phyloP scores from a whole-genome alignment of 1,140 invertebrate genomes.

The Drosophila pectinifera region DNA sequence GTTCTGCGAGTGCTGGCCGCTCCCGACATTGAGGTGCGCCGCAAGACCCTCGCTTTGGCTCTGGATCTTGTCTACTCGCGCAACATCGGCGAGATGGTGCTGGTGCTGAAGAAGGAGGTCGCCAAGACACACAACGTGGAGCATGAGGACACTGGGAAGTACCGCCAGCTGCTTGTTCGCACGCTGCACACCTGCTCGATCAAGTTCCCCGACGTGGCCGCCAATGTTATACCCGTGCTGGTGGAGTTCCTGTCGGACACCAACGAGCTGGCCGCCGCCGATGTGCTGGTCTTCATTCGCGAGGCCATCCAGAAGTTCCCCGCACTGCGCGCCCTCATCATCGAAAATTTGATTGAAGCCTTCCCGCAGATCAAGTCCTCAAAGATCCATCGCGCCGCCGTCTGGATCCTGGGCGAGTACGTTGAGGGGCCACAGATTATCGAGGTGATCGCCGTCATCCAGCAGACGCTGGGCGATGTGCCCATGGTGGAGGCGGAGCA shows the following conservation, averaged over 20 bases:
- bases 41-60: slow-evolving; percentile 94
- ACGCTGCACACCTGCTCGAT: slow-evolving; percentile 98
- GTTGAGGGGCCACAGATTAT: slow-evolving; percentile 92
- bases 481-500: slow-evolving; percentile 96
- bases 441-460: slow-evolving; percentile 91
- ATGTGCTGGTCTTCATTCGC: slow-evolving; percentile 97
- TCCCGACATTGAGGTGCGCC: slow-evolving; percentile 96
- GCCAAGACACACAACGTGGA: slow-evolving; percentile 96
- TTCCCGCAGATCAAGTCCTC: slow-evolving; percentile 93
- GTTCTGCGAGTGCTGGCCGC: slow-evolving; percentile 96
- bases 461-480: slow-evolving; percentile 92
- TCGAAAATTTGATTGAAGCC: slow-evolving; percentile 92
- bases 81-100: slow-evolving; percentile 98
- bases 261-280: slow-evolving; percentile 96
- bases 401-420: slow-evolving; percentile 99
- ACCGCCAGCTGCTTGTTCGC: slow-evolving; percentile 97
- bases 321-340: slow-evolving; percentile 91
- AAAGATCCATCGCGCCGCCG: slow-evolving; percentile 95
- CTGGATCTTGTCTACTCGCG: slow-evolving; percentile 97
- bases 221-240: slow-evolving; percentile 96
- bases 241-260: slow-evolving; percentile 98
- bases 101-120: slow-evolving; percentile 97
- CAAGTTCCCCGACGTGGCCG: slow-evolving; percentile 98
- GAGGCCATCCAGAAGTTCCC: slow-evolving; percentile 98
- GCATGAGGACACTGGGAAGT: slow-evolving; percentile 98